These are phyloP conservation scores for Mythimna lalbum DNA, from an alignment of 2,888 invertebrate species.

Conservation along the genomic window DNA sequence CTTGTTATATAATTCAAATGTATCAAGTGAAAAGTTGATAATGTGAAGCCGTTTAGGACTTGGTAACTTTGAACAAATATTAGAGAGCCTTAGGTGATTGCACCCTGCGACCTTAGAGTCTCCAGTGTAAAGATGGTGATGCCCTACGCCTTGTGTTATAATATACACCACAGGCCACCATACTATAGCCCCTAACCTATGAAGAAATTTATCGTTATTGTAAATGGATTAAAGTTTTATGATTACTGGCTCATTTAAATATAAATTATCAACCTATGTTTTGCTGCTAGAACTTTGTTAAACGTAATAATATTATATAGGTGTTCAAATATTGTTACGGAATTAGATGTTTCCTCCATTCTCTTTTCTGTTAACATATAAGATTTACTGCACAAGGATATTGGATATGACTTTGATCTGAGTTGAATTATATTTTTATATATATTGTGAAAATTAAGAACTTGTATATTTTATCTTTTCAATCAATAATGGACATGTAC, in stretches of 20 bases:
- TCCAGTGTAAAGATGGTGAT: conserved; percentile 68
- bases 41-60: conserved; percentile 81
- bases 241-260: conserved; percentile 87
- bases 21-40: conserved; percentile 85
- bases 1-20: conserved; percentile 91
- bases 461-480: conserved; percentile 89
- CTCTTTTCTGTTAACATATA: conserved; percentile 86
- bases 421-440: conserved; percentile 90
- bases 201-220: conserved; percentile 87
- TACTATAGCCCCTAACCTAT: conserved; percentile 81
- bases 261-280: conserved; percentile 84
- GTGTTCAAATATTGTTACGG: conserved; percentile 90
- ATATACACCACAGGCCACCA: conserved; percentile 62
- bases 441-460: conserved; percentile 88
- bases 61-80: conserved; percentile 84
- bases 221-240: conserved; percentile 88
- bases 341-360: conserved; percentile 88
- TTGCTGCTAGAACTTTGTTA: conserved; percentile 89
- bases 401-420: conserved; percentile 90
- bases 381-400: conserved; percentile 90
- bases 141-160: conserved; percentile 68
- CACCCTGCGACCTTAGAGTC: conserved; percentile 80
- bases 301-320: conserved; percentile 87
- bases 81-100: conserved; percentile 87
- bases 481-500: conserved; percentile 90